Evolutionary conservation across 1,140 invertebrate species (phyloP), one percentile per base, ranked within the genome.

Genomic region (Drosophila subobscura): DNA sequence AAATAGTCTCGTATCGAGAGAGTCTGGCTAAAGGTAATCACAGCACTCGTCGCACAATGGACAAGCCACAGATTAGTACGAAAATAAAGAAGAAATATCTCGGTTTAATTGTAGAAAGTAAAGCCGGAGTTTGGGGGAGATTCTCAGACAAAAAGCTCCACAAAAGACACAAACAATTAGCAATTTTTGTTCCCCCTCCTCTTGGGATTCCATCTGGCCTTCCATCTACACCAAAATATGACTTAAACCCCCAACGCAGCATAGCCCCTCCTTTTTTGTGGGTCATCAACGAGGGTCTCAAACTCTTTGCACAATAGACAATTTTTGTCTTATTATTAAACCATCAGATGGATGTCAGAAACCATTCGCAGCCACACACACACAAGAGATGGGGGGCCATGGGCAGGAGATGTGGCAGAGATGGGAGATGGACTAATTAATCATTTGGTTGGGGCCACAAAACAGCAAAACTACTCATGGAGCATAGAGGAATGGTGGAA

Each of bases 271-370:
- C 33, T 45, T 58, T 55, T 56, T 57, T 74, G 57, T 47, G 56
- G 76, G 76, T 68, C 77, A 71, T 64, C 66, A 60, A 44, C 52
- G 50, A 58, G 33, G 33, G 33, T 52, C 74, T 54, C 51, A 56
- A 64, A 67, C 50, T 73, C 75, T 41, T 49, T 27, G 57, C 51
- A 85, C 81, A 85, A 85, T 80, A 76, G 77, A 88, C 70, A 78
- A 75, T 83, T 83, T 37, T 88, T 76, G 78, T 81, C 58, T 81
- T 76, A 86, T 88, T 88, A 88, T 88, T 83, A 79, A 89, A 79
- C 75, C 79, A 88, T 88, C 83, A 75, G 64, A 29, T 57, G 50
- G 55, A 85, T 57, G 14, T 42, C 59, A 64, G 51, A 51, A 53
- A 73, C 44, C 56, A 85, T 60, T 46, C 27, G 63, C 66, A 78